Evolutionary conservation across 2,113 vertebrate species (phyloP).

Genomic region (Circaetus cinerascens): DNA sequence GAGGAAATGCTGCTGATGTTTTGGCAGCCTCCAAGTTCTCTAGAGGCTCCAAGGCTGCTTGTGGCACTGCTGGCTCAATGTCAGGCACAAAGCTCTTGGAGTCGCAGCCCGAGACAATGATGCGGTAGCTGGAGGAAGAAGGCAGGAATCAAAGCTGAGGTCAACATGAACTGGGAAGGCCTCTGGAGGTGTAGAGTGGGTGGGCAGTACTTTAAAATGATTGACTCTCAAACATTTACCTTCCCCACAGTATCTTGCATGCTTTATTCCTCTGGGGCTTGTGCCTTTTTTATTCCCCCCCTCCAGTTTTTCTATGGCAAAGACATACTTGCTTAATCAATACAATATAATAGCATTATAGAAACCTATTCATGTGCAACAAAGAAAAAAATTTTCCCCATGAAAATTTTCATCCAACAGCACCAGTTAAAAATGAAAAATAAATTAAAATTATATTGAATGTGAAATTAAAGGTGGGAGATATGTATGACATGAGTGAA

Average conservation of each 20-base stretch:
- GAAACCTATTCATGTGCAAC: background rate
- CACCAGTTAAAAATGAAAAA: background rate
- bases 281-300: background rate
- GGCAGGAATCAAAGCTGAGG: background rate
- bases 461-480: background rate
- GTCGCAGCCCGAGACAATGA: fast-evolving
- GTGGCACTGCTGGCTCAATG: background rate
- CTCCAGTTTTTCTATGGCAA: background rate
- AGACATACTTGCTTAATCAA: background rate
- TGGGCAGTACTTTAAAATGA: background rate
- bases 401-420: background rate
- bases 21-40: background rate
- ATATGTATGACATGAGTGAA: background rate
- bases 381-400: background rate
- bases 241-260: background rate
- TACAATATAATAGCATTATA: background rate
- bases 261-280: background rate
- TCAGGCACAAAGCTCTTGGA: background rate
- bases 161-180: background rate
- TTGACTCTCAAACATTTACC: background rate
- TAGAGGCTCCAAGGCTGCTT: background rate
- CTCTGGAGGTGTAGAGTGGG: background rate
- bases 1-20: background rate
- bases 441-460: background rate
- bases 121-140: background rate